Evolutionary conservation across 2,113 vertebrate species (phyloP).

Genomic region (Pteronura brasiliensis): DNA sequence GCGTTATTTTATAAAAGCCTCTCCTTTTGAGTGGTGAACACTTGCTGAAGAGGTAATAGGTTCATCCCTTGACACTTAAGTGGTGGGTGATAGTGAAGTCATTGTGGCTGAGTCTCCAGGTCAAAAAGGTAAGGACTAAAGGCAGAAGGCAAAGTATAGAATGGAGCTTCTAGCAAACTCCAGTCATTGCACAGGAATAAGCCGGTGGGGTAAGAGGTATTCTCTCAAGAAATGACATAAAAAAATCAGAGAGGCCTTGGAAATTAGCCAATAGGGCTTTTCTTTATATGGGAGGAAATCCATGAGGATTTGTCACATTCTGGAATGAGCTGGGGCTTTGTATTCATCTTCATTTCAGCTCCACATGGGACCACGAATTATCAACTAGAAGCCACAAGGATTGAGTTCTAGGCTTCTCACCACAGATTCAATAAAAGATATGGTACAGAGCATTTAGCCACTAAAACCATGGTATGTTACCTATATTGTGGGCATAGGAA

Average conservation of each 20-base stretch:
- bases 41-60: not conserved
- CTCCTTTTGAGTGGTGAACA: not conserved
- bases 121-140: not conserved
- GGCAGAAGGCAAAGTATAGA: not conserved
- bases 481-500: fast-evolving
- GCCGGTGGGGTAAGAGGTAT: not conserved
- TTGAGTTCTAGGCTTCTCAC: not conserved
- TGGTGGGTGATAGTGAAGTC: not conserved
- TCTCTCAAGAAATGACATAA: not conserved
- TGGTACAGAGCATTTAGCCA: fast-evolving
- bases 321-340: not conserved
- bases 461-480: fast-evolving
- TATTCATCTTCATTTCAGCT: not conserved
- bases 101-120: not conserved
- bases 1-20: not conserved
- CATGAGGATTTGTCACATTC: not conserved
- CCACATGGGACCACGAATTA: not conserved
- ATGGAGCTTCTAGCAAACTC: not conserved
- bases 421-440: not conserved
- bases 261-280: not conserved
- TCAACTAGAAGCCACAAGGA: not conserved
- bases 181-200: no score
- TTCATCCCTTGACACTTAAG: not conserved
- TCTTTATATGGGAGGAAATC: not conserved
- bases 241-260: not conserved